Evolutionary conservation across 2,888 invertebrate species (phyloP), one percentile per base, ranked within the genome.

Genomic region (Reticulitermes lucifugus): DNA sequence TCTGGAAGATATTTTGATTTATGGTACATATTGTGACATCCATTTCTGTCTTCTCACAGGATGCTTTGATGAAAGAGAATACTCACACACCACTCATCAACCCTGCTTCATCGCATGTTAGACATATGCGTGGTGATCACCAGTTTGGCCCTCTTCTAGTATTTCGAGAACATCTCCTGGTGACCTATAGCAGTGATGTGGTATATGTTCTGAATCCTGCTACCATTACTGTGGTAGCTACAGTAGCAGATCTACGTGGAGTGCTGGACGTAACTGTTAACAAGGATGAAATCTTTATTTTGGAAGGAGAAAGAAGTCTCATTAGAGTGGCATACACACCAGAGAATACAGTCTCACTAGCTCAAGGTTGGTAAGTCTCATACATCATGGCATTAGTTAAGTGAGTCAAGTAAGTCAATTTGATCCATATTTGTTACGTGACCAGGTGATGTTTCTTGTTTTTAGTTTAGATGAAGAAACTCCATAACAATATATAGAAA

Each of bases 281-380:
- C 55, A 83, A 89, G 14, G 89, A 89, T 83, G 92, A 92, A 88
- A 95, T 98, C 88, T 97, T 97, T 91, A 92, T 98, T 81, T 91
- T 98, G 88, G 96, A 96, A 90, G 96, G 96, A 0, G 93, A 94
- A 79, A 93, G 97, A 87, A 96, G 95, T 89, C 91, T 98, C 86
- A 91, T 97, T 83, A 93, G 98, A n/a, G 93, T 98, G 80, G 95
- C 96, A 65, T 94, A 93, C 88, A 91, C 93, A 89, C 97, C 97
- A 18, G 97, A 97, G 46, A 85, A 65, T 25, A 35, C 75, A 22
- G 22, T 18, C 21, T 6, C 79, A 21, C 41, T 81, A 41, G 25
- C 71, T 22, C 84, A 75, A 86, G 86, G 86, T 86, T 22, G 29
- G 84, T 86, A 41, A 71, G 83, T 70, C 83, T 41, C 18, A 14